Conservation (phyloP, 1,140 invertebrate species). For the Antheraea pernyi region DNA sequence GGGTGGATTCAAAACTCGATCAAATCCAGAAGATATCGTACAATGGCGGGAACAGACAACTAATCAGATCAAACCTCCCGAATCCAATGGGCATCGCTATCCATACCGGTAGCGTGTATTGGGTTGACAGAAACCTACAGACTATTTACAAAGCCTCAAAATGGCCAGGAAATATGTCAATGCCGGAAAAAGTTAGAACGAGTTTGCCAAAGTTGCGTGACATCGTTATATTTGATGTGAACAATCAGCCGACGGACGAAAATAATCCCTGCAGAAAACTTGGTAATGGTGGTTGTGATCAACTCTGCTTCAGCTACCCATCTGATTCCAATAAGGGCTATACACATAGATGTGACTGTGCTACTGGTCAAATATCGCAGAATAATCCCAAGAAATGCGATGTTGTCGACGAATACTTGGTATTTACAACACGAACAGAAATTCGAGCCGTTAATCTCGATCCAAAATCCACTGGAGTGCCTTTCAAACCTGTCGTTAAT, state of each 20-base stretch:
- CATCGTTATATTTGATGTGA: slow-evolving; percentile 93
- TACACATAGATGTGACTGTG: slow-evolving; percentile 93
- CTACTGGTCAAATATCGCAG: slow-evolving; percentile 87
- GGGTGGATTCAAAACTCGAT: slow-evolving; percentile 97
- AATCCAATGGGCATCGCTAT: slow-evolving; percentile 97
- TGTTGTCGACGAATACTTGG: slow-evolving; percentile 91
- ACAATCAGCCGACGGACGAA: slow-evolving; percentile 90
- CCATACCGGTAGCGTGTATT: slow-evolving; percentile 91
- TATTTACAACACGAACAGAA: slow-evolving; percentile 95
- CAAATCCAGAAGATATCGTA: slow-evolving; percentile 94
- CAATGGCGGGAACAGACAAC: slow-evolving; percentile 88
- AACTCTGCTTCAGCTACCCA: slow-evolving; percentile 97
- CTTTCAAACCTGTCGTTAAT: slow-evolving; percentile 93
- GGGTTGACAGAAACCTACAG: slow-evolving; percentile 96
- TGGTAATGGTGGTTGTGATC: slow-evolving; percentile 93
- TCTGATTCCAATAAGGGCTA: slow-evolving; percentile 75
- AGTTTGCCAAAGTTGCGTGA: slow-evolving; percentile 92
- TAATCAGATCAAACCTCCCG: slow-evolving; percentile 93
- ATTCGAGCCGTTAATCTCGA: slow-evolving; percentile 92
- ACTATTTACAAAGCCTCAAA: slow-evolving; percentile 94
- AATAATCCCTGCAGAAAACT: slow-evolving; percentile 87
- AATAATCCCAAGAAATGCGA: slow-evolving; percentile 86
- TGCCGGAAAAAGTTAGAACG: slow-evolving; percentile 86
- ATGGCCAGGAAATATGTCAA: slow-evolving; percentile 83
- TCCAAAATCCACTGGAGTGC: slow-evolving; percentile 88